Evolutionary conservation across 2,797 vertebrate genomes (phyloP).

Genomic region (Gila robusta): DNA sequence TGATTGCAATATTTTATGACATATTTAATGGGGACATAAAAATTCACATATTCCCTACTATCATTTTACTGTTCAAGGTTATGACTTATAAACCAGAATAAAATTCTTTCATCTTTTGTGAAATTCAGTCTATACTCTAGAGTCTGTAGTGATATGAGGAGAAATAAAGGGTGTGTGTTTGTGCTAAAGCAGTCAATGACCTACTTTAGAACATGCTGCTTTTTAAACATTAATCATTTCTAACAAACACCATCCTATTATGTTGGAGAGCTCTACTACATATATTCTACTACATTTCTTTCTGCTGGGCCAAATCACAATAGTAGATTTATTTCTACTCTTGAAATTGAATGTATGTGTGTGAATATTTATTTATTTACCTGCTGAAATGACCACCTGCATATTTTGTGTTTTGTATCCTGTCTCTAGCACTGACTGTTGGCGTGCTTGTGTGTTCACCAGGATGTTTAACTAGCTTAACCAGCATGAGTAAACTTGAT

Average conservation of each 20-base stretch:
- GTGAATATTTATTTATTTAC: slow-evolving; percentile 6
- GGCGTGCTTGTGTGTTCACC: not conserved
- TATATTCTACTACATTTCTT: not conserved
- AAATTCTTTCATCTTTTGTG: not conserved
- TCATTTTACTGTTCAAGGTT: not conserved
- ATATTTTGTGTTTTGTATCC: not conserved
- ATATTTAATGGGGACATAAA: not conserved
- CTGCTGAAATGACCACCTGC: not conserved
- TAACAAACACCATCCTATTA: slow-evolving; percentile 44
- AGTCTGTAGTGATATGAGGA: not conserved
- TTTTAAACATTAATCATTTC: slow-evolving; percentile 59
- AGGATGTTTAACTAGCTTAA: not conserved
- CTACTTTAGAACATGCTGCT: slow-evolving; percentile 53
- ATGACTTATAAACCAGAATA: not conserved
- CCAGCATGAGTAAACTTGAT: not conserved
- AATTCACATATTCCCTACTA: not conserved
- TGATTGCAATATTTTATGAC: not conserved
- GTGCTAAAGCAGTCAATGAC: slow-evolving; percentile 47
- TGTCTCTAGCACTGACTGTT: not conserved
- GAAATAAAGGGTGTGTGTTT: not conserved
- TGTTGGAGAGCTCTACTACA: not conserved
- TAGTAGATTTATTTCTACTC: not conserved
- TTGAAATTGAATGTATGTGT: not conserved
- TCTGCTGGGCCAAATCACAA: not conserved
- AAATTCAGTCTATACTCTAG: not conserved